Base-by-base conservation (phyloP, 1,140 invertebrate species). In the Apis cerana region DNA sequence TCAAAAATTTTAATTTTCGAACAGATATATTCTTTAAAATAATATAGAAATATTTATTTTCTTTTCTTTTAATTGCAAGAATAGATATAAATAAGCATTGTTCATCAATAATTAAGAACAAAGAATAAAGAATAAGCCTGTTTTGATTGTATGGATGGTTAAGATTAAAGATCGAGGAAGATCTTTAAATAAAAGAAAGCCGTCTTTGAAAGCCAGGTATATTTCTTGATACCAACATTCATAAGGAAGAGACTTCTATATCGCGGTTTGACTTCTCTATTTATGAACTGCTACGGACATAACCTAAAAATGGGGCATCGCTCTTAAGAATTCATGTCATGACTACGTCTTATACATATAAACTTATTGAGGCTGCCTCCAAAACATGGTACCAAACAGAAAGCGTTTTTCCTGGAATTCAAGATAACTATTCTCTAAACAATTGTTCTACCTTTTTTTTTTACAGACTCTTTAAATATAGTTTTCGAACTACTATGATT, bases 291-390 rank as follows among this genome's bases (percentile, higher is more conserved):
- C 27, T 61, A 12, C 61, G 75, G 54, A 19, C 75, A 27, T 76
- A 65, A 21, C 23, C 61, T 52, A 54, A 65, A 76, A 76, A 76
- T 65, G 75, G 61, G 61, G 4, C 61, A 33, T 19, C 19, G 19
- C 50, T 76, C 75, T 65, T 33, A 64, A 76, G 75, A 65, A 76
- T 76, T 76, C 61, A 59, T 33, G 75, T 54, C 74, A 75, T 48
- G 19, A 75, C n/a, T 23, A 48, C 23, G 50, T 64, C 74, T 75
- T 64, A 33, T 75, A 75, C 74, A 52, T 65, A 76, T 65, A 76
- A 76, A 65, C 61, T 76, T 65, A 76, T 76, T 52, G 75, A 76
- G 27, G 27, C 75, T 54, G 75, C 65, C 61, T 52, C 23, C 23
- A 54, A 76, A 76, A 48, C 48, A 61, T 54, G 75, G 52, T 65